Percentiles rank a stretch among this genome's conserved stretches.
phyloP scores from a whole-genome alignment of 2,888 invertebrate genomes.

The Agapostemon virescens region DNA sequence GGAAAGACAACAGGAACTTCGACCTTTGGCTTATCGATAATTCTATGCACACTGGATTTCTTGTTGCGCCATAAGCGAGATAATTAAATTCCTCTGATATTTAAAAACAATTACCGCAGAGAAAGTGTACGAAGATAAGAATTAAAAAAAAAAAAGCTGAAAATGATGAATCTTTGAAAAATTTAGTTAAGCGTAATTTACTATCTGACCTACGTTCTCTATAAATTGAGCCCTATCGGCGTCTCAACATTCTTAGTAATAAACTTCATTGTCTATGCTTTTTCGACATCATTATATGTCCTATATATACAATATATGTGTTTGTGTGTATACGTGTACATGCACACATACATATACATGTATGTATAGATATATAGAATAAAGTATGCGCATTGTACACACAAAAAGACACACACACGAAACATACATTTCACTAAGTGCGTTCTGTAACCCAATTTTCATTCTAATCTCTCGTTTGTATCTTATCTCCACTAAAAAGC shows the following conservation, averaged over 20 bases:
- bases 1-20: slow-evolving; percentile 36
- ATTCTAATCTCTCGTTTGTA: slow-evolving; percentile 66
- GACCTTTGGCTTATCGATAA: slow-evolving; percentile 55
- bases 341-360: not conserved
- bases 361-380: slow-evolving; percentile 46
- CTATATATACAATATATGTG: slow-evolving; percentile 46
- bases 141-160: not conserved
- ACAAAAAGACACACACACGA: slow-evolving; percentile 40
- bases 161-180: slow-evolving; percentile 35
- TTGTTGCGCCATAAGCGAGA: slow-evolving; percentile 51
- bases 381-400: slow-evolving; percentile 43
- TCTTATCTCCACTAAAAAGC: slow-evolving; percentile 63
- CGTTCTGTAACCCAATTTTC: slow-evolving; percentile 65
- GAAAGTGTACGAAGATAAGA: slow-evolving; percentile 22
- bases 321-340: not conserved
- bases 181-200: slow-evolving; percentile 36
- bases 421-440: slow-evolving; percentile 61
- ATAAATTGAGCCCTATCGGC: slow-evolving; percentile 50
- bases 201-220: slow-evolving; percentile 28
- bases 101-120: slow-evolving; percentile 51
- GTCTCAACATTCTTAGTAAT: slow-evolving; percentile 75
- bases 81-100: slow-evolving; percentile 78
- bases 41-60: slow-evolving; percentile 25
- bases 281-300: slow-evolving; percentile 44
- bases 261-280: slow-evolving; percentile 60